A percentile compares a stretch with the other conserved stretches of the same genome.
Conservation (phyloP, 2,113 vertebrate genomes). For the Nothocercus nigrocapillus region DNA sequence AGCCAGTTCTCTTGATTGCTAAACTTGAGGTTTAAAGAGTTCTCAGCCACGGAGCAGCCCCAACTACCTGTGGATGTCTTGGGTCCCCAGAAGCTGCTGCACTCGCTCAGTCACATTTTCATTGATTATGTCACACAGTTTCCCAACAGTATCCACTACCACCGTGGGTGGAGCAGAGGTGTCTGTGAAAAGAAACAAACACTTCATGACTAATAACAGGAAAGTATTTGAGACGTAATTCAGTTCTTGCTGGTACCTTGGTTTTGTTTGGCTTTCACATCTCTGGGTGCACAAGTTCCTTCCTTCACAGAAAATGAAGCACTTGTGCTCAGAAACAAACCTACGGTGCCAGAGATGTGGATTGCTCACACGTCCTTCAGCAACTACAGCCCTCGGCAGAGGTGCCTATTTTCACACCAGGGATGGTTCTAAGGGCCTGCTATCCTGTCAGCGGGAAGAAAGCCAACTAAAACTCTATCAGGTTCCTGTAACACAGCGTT, state of each 20-base stretch:
- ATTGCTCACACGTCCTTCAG: background rate
- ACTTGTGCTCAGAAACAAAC: background rate
- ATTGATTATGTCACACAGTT: conserved; percentile 74
- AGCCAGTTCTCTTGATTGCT: background rate
- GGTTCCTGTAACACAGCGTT: background rate
- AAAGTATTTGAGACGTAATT: background rate
- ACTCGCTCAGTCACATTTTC: conserved; percentile 70
- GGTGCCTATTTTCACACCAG: background rate
- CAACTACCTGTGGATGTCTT: conserved; percentile 87
- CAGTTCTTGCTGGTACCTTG: background rate
- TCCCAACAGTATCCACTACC: conserved; percentile 84
- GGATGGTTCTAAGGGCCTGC: background rate
- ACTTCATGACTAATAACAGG: background rate
- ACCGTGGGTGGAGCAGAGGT: conserved; percentile 78
- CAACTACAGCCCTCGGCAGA: background rate
- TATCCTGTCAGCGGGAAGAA: background rate
- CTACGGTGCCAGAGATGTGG: background rate
- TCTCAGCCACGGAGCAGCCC: background rate
- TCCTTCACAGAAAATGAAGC: background rate
- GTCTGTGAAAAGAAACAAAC: conserved; percentile 76
- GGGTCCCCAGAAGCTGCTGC: conserved; percentile 79
- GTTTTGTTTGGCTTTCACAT: background rate
- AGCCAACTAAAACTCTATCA: background rate
- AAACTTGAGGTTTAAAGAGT: background rate
- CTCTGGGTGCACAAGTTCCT: background rate